phyloP scores from a whole-genome alignment of 1,140 invertebrate species.

The Lucilia sericata region DNA sequence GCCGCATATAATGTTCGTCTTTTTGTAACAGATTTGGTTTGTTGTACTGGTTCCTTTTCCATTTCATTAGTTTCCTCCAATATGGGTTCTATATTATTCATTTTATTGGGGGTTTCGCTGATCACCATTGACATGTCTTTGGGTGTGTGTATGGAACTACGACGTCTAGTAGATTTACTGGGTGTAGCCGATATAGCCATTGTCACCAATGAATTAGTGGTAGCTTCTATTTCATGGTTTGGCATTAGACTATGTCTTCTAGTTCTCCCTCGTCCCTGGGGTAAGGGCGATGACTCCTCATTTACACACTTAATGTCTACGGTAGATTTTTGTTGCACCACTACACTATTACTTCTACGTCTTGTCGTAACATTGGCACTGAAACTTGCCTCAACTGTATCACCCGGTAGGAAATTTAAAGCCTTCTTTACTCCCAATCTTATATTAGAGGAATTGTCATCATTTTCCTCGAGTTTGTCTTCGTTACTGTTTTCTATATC shows the following conservation, averaged over 20 bases:
- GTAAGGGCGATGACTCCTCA: background rate
- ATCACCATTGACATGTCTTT: constrained; percentile 32
- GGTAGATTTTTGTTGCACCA: background rate
- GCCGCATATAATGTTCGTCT: background rate
- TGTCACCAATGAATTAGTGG: background rate
- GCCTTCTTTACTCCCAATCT: background rate
- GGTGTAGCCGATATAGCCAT: constrained; percentile 27
- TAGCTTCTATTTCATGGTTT: background rate
- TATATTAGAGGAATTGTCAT: background rate
- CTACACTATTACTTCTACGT: background rate
- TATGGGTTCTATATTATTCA: constrained; percentile 14
- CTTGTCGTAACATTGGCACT: background rate
- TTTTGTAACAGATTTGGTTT: background rate
- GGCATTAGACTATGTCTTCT: constrained; percentile 38
- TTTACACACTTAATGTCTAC: background rate
- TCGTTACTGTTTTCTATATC: background rate
- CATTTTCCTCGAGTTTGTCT: background rate
- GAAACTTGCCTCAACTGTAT: background rate
- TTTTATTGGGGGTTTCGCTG: background rate
- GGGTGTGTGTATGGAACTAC: constrained; percentile 42
- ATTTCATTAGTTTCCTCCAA: constrained; percentile 14
- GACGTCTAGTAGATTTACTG: constrained; percentile 34
- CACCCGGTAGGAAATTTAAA: background rate
- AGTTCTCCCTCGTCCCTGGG: constrained; percentile 4
- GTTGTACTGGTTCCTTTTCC: background rate